These are phyloP conservation scores for Masticophis lateralis DNA, from an alignment of 2,797 vertebrate species.

Conservation along the genomic window DNA sequence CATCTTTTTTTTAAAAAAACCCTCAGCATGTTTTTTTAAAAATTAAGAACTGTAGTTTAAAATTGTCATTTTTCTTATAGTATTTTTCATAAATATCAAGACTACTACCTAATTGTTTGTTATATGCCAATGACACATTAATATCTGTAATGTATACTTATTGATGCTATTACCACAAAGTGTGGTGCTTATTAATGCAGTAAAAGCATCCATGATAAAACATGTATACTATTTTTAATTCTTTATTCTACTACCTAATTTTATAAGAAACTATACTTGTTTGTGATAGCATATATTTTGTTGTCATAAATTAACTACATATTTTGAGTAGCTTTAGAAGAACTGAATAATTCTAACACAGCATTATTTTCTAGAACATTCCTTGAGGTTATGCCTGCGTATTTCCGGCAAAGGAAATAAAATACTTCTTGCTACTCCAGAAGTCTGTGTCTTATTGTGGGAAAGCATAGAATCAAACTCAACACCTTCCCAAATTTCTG, in stretches of 20 bases:
- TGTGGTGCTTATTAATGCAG: neutral
- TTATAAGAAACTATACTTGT: neutral
- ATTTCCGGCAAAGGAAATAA: constrained; percentile 83
- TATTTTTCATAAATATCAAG: neutral
- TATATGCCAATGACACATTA: neutral
- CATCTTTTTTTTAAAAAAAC: neutral
- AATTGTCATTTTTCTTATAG: neutral
- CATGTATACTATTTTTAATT: neutral
- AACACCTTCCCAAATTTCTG: constrained; percentile 63
- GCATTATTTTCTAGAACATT: constrained; percentile 62
- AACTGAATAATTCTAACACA: constrained; percentile 19
- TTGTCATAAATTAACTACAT: neutral
- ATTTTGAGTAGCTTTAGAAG: neutral
- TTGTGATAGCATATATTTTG: neutral
- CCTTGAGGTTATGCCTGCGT: constrained; percentile 74
- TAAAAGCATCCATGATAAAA: neutral
- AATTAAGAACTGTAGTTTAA: neutral
- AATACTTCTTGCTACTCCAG: constrained; percentile 74
- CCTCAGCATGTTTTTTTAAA: neutral
- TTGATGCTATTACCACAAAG: neutral
- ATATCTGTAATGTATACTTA: neutral
- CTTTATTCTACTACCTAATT: neutral
- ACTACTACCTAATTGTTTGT: neutral
- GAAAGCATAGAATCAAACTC: constrained; percentile 75
- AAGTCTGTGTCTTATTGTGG: constrained; percentile 86